Percentiles rank a stretch among this genome's conserved stretches.
Conservation (phyloP, 2,113 vertebrate genomes). For the Scolopax mira region DNA sequence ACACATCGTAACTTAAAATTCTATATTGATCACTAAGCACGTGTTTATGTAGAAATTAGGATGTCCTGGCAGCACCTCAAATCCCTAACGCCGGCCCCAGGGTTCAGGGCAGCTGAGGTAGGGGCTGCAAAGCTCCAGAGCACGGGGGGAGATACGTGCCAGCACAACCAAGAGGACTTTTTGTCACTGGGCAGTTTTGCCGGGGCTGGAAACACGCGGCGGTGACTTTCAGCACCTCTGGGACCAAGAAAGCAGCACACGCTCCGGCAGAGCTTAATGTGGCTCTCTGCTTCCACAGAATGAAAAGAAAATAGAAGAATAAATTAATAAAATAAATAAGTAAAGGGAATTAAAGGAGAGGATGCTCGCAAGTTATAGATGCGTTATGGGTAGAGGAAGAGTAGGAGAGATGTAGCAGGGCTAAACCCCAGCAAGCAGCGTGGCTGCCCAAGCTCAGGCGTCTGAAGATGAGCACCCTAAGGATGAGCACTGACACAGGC, state of each 20-base stretch:
- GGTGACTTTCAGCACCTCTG: slow-evolving; percentile 41
- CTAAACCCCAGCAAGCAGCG: neutral
- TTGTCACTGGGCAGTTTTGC: neutral
- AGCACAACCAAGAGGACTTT: neutral
- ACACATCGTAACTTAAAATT: fast-evolving
- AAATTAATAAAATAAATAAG: neutral
- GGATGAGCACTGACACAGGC: neutral
- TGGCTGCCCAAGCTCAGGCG: neutral
- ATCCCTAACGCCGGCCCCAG: neutral
- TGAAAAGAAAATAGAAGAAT: no score
- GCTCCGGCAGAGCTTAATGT: neutral
- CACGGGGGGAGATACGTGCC: fast-evolving
- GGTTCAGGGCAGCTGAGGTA: neutral
- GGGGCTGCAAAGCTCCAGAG: neutral
- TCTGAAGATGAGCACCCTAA: neutral
- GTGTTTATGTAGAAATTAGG: neutral
- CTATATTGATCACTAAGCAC: neutral
- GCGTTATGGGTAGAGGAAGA: fast-evolving
- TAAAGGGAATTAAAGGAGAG: neutral
- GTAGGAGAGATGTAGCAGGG: neutral
- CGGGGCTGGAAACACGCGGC: fast-evolving
- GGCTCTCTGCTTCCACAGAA: neutral
- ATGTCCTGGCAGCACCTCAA: neutral
- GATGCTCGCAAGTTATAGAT: neutral
- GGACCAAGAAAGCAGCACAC: neutral